phyloP scores from a whole-genome alignment of 23 tunicate species.

The Botrylloides violaceus region DNA sequence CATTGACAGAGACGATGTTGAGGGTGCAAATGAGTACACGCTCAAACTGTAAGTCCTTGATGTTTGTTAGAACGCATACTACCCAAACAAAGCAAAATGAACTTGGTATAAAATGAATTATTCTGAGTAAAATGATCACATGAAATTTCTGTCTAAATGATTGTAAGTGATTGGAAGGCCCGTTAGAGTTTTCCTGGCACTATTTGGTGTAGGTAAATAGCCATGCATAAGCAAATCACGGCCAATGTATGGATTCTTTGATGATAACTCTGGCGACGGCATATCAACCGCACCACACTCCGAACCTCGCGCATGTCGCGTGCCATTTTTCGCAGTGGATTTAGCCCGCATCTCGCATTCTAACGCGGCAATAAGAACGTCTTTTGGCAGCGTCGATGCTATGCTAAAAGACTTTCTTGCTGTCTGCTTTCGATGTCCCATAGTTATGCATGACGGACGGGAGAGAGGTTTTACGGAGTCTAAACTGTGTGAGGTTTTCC shows the following conservation, averaged over 20 bases:
- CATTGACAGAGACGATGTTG: too few species aligned
- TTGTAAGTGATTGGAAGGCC: background rate
- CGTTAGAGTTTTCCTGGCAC: background rate
- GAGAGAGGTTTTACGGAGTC: background rate
- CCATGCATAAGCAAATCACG: background rate
- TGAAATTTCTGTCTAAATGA: too few species aligned
- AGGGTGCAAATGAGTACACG: too few species aligned
- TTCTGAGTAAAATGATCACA: too few species aligned
- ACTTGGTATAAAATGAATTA: too few species aligned
- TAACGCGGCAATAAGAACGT: conserved; percentile 5
- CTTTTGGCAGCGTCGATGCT: conserved; percentile 2
- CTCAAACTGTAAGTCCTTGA: too few species aligned
- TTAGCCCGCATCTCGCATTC: conserved; percentile 2
- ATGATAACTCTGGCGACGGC: too few species aligned
- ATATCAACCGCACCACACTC: too few species aligned
- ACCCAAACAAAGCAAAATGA: too few species aligned
- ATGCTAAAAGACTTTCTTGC: conserved; percentile 20
- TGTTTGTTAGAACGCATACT: too few species aligned
- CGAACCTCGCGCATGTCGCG: background rate
- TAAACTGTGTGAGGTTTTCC: background rate
- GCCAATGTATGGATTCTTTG: background rate
- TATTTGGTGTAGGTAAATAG: background rate
- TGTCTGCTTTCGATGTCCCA: conserved; percentile 26
- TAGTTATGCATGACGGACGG: conserved; percentile 8
- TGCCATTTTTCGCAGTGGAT: background rate